A percentile compares a stretch with the other conserved stretches of the same genome.
Evolutionary conservation across 2,113 vertebrate species (phyloP).

Genomic region (Mus pahari): DNA sequence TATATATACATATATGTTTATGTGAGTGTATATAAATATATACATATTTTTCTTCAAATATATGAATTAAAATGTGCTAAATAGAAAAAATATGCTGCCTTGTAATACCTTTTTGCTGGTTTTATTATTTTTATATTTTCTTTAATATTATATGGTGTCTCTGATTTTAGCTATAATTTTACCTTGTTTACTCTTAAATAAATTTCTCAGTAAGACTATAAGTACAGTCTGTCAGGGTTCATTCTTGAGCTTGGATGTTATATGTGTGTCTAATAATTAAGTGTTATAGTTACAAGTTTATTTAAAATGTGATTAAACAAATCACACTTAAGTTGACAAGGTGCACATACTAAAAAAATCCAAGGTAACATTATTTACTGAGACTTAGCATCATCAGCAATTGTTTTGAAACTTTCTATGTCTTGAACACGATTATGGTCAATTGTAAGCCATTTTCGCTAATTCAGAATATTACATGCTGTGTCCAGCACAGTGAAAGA

Average conservation of each 20-base stretch:
- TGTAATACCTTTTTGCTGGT: neutral
- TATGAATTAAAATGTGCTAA: neutral
- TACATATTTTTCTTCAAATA: neutral
- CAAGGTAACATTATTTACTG: neutral
- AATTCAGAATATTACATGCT: neutral
- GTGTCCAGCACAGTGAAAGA: neutral
- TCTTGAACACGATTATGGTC: neutral
- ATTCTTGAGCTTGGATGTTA: neutral
- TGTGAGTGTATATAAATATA: neutral
- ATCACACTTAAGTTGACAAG: neutral
- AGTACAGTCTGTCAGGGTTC: neutral
- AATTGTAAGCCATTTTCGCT: conserved; percentile 19
- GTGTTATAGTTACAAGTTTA: neutral
- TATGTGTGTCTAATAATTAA: neutral
- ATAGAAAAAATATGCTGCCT: neutral
- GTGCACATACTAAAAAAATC: neutral
- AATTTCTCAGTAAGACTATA: neutral
- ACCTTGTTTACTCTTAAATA: neutral
- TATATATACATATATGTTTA: neutral
- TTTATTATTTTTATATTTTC: neutral
- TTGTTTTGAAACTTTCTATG: conserved; percentile 4
- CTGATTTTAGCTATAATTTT: neutral
- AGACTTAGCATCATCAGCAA: neutral
- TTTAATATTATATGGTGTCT: neutral
- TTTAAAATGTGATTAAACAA: neutral